Base-by-base conservation (phyloP, 2,888 invertebrate species). In the Drosophila conformis region DNA sequence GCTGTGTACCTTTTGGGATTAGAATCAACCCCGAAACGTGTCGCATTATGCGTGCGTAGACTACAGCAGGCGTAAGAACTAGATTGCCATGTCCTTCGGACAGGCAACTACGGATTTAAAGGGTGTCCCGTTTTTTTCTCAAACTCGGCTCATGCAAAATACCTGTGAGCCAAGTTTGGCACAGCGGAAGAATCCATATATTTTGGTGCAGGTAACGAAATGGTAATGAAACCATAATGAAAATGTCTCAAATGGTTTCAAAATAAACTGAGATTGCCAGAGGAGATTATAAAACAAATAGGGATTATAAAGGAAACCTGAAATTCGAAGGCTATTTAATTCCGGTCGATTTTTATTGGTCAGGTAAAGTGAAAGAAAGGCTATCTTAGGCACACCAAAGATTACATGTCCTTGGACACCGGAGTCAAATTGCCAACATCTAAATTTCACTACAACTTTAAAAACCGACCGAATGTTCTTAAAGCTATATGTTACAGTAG, bases 1-100 rank as follows among this genome's bases (percentile, higher is more conserved):
- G 15, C 61, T 59, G 33, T 60, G 64, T 73, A 53, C 62, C 65
- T 73, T 76, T 87, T 86, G 84, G 83, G 86, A 88, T 87, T 87
- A 88, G 87, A 78, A 85, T 73, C 85, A 76, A 82, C 85, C 87
- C 85, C 65, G 76, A 70, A 85, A 87, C 81, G 83, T 86, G 86
- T 85, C 82, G 69, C 82, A 88, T 87, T 85, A 85, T 87, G 79
- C 79, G 68, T 73, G 49, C 33, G 48, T 58, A 49, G 53, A 68
- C 65, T 48, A 61, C 54, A 66, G 59, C 15, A 58, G 61, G 57
- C 42, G 67, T 56, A 52, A 74, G 67, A 61, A 60, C 46, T 56
- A 68, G 72, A 74, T 58, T 76, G 46, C 48, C 59, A 58, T 57
- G 66, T 71, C 75, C 71, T 57, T 63, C 48, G 65, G 27, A n/a